Evolutionary conservation across 2,113 vertebrate genomes (phyloP), one percentile per base, ranked within the genome.

Genomic region (Oostethus manadensis): DNA sequence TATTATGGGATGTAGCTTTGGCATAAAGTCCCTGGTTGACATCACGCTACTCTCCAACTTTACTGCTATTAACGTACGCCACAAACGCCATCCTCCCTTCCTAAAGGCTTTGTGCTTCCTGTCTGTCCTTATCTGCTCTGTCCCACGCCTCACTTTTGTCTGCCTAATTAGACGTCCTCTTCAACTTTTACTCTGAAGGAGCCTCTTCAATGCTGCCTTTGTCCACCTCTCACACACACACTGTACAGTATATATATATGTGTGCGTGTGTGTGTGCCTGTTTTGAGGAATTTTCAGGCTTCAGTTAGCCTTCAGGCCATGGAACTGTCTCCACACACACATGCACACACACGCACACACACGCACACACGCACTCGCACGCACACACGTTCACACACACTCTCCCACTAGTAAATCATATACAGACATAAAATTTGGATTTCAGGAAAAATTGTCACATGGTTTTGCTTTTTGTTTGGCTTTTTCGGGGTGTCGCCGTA

Each of bases 111-210:
- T 90, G 83, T 89, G 85, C 79, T 85, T 76, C 60, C 74, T 70
- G 76, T 88, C 80, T 86, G 88, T 89, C 87, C 85, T 87, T 82
- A 73, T 89, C 88, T 89, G 86, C 86, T 78, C 82, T 77, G 80
- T 77, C 80, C 84, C 76, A 83, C 83, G 74, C 80, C 76, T 86
- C 88, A 86, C 87, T 89, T 89, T 90, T 86, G 88, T 83, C 79
- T 86, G 76, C 72, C 82, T 89, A 88, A 90, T 90, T 89, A 90
- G 89, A 90, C 86, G 87, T 89, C 88, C 88, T 88, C 86, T 88
- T 89, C 88, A 89, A 88, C 83, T 88, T 87, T 87, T 84, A 82
- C 85, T 88, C 87, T 81, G 75, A 84, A 84, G 80, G 80, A 84
- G 81, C 71, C 80, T 80, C 87, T 82, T 87, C 82, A 89, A 89